phyloP scores from a whole-genome alignment of 2,113 vertebrate genomes.

The Onychostoma macrolepis region DNA sequence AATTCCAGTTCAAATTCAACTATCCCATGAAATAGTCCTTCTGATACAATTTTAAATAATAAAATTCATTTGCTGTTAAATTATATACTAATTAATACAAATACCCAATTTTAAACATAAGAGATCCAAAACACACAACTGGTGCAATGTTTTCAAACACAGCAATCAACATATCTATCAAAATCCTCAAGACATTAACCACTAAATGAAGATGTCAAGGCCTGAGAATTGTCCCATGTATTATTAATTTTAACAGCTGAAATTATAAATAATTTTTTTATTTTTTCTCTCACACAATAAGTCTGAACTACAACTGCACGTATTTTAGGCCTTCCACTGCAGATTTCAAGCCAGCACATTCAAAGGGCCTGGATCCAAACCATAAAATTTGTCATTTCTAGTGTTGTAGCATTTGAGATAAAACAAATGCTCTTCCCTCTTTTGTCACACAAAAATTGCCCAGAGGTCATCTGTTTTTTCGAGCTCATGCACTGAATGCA shows the following conservation, averaged over 20 bases:
- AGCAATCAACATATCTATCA: background rate
- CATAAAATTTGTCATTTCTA: background rate
- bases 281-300: background rate
- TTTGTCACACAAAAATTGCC: background rate
- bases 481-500: background rate
- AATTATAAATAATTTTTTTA: no score
- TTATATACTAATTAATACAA: background rate
- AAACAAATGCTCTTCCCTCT: conserved; percentile 16
- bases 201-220: background rate
- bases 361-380: background rate
- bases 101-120: background rate
- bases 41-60: background rate
- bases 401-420: conserved; percentile 5
- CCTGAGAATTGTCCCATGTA: background rate
- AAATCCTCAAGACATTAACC: background rate
- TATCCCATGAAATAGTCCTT: background rate
- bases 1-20: background rate
- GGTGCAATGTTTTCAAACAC: background rate
- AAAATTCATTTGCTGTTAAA: background rate
- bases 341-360: background rate
- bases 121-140: background rate
- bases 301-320: background rate
- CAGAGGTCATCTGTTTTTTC: background rate
- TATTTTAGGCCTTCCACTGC: background rate
- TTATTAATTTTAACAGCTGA: no score